Conservation (phyloP, 2,113 vertebrate species). For the Proterorhinus semilunaris region DNA sequence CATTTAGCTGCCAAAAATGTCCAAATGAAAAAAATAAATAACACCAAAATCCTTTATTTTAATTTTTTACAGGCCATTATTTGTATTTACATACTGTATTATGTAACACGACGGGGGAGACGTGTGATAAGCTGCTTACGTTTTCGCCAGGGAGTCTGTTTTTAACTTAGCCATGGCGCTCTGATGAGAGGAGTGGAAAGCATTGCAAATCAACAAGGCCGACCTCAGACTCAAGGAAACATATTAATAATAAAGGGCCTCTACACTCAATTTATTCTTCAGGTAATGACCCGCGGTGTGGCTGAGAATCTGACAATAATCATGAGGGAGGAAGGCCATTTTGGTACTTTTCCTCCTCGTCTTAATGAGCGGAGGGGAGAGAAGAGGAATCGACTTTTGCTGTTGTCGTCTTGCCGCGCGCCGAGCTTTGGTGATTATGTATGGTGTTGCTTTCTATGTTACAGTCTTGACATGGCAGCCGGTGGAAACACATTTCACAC, state of each 20-base stretch:
- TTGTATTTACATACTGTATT: background rate
- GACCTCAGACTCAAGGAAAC: background rate
- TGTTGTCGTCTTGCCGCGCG: slow-evolving; percentile 12
- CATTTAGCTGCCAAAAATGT: too few relatives aligned
- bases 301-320: background rate
- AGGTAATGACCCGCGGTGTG: background rate
- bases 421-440: slow-evolving; percentile 22
- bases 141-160: background rate
- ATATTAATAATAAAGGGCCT: background rate
- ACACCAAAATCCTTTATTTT: too few relatives aligned
- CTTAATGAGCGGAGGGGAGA: slow-evolving; percentile 19
- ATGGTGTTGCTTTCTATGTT: slow-evolving; percentile 31
- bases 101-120: background rate
- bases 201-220: background rate
- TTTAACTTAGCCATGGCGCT: background rate
- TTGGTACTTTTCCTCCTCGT: slow-evolving; percentile 9
- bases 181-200: slow-evolving; percentile 1
- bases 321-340: background rate
- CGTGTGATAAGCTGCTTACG: background rate
- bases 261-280: slow-evolving; percentile 4
- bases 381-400: slow-evolving; percentile 11
- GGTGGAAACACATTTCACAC: background rate
- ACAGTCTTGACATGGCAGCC: too few relatives aligned
- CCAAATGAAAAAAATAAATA: too few relatives aligned
- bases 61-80: background rate